phyloP scores from a whole-genome alignment of 2,797 vertebrate species.

The Mormyrus proboscirostris region DNA sequence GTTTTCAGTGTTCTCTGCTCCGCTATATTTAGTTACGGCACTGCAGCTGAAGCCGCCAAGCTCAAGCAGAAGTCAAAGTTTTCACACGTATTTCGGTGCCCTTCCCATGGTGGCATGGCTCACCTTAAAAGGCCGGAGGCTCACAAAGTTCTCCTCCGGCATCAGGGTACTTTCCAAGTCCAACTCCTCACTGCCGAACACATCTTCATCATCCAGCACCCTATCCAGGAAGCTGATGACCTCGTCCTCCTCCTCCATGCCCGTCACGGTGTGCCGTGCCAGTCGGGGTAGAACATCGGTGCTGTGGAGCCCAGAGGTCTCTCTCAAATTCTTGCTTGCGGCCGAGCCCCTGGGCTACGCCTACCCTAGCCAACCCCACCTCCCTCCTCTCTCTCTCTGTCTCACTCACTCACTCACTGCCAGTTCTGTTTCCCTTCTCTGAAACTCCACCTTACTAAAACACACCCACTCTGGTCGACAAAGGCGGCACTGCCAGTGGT shows the following conservation, averaged over 20 bases:
- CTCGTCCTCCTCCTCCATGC: constrained; percentile 91
- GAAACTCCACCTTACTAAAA: constrained; percentile 1
- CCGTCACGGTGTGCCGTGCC: constrained; percentile 30
- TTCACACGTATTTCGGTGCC: neutral
- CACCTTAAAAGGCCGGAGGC: constrained; percentile 55
- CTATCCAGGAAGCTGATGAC: constrained; percentile 85
- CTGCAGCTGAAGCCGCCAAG: neutral
- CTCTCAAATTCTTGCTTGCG: neutral
- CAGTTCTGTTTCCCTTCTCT: neutral
- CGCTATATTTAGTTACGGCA: constrained; percentile 40
- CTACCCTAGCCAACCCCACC: constrained; percentile 36
- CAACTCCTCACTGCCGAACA: constrained; percentile 72
- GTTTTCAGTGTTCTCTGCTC: constrained; percentile 42
- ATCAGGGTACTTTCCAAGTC: constrained; percentile 71
- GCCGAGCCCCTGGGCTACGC: neutral
- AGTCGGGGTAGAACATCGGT: constrained; percentile 55
- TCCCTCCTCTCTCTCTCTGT: neutral
- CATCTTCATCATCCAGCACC: constrained; percentile 83
- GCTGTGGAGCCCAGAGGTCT: constrained; percentile 47
- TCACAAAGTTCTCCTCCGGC: constrained; percentile 48
- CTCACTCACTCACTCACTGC: neutral
- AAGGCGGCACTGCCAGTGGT: neutral
- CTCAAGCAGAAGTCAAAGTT: constrained; percentile 8
- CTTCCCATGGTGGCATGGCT: constrained; percentile 30
- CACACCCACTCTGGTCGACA: constrained; percentile 13